Evolutionary conservation across 2,888 invertebrate genomes (phyloP).

Genomic region (Mythimna impura): DNA sequence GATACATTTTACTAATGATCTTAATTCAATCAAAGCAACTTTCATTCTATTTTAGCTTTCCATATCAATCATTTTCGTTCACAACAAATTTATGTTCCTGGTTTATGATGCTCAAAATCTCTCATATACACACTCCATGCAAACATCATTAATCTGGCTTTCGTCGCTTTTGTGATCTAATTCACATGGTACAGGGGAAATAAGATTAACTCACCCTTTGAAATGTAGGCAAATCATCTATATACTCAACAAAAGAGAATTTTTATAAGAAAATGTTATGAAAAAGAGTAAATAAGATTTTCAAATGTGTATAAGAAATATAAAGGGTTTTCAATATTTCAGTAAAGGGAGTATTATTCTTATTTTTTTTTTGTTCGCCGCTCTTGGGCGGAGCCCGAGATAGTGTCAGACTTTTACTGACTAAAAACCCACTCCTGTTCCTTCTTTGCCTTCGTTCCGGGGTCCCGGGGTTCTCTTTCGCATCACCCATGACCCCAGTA

Average conservation of each 20-base stretch:
- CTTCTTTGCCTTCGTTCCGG: too few species aligned
- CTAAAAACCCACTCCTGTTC: too few species aligned
- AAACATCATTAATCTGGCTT: conserved; percentile 36
- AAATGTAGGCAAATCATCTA: conserved; percentile 20
- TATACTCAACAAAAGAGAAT: background rate
- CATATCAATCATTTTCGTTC: conserved; percentile 8
- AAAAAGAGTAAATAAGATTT: conserved; percentile 20
- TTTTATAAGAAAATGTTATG: conserved; percentile 20
- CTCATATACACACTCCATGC: conserved; percentile 11
- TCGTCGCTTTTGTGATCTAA: conserved; percentile 28
- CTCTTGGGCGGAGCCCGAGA: too few species aligned
- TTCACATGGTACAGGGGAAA: conserved; percentile 31
- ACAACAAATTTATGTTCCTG: background rate
- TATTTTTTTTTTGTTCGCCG: too few species aligned
- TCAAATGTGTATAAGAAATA: background rate
- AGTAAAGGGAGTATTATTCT: background rate
- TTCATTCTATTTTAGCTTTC: background rate
- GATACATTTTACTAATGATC: background rate
- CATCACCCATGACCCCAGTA: too few species aligned
- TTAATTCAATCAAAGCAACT: background rate
- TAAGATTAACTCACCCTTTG: conserved; percentile 20
- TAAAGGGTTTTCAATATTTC: background rate
- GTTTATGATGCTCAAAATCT: conserved; percentile 6
- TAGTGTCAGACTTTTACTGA: too few species aligned
- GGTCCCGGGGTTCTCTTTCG: too few species aligned